Evolutionary conservation across 2,888 invertebrate genomes (phyloP).

Genomic region (Chrysolina americana): DNA sequence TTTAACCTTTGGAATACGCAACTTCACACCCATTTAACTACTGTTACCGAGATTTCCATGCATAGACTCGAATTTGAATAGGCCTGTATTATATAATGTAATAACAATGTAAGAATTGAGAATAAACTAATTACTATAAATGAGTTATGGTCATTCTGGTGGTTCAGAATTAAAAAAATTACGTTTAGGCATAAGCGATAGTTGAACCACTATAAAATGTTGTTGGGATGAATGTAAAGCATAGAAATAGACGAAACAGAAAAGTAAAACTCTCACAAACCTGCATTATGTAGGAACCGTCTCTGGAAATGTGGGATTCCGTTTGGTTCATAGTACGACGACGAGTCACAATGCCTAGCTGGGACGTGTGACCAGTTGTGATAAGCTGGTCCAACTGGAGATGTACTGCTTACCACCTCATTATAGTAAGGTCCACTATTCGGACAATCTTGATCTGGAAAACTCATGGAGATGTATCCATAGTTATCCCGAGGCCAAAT

Average conservation of each 20-base stretch:
- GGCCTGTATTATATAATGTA: too few species aligned
- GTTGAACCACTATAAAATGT: too few species aligned
- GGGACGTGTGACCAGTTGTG: slow-evolving; percentile 36
- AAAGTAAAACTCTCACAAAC: slow-evolving; percentile 19
- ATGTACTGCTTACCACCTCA: slow-evolving; percentile 36
- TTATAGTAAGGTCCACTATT: slow-evolving; percentile 52
- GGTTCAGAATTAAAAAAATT: too few species aligned
- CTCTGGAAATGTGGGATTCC: slow-evolving; percentile 28
- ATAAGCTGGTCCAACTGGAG: slow-evolving; percentile 38
- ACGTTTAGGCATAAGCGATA: too few species aligned
- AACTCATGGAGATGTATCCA: slow-evolving; percentile 74
- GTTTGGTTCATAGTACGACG: slow-evolving; percentile 34
- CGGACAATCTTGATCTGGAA: slow-evolving; percentile 50
- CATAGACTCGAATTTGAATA: too few species aligned
- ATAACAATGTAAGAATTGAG: too few species aligned
- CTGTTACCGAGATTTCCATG: too few species aligned
- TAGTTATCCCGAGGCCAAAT: slow-evolving; percentile 72
- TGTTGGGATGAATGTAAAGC: not conserved
- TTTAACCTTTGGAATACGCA: too few species aligned
- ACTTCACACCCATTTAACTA: too few species aligned
- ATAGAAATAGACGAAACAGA: not conserved
- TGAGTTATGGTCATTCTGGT: too few species aligned
- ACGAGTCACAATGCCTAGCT: slow-evolving; percentile 25
- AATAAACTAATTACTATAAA: too few species aligned
- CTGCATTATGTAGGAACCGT: slow-evolving; percentile 38